Conservation (phyloP, 2,113 vertebrate species). For the Perognathus longimembris region DNA sequence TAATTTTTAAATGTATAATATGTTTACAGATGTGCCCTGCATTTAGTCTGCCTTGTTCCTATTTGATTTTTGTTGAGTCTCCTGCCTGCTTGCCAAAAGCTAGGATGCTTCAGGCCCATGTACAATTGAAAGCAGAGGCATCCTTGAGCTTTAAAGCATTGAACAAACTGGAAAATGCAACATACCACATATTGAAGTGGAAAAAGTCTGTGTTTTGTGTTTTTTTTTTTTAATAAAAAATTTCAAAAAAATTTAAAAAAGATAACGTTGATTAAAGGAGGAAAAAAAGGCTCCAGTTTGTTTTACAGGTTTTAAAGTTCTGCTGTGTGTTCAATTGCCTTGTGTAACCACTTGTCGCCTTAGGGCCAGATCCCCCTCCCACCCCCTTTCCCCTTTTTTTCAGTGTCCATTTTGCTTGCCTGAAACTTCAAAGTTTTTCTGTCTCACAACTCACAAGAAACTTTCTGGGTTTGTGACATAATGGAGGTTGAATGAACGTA, state of each 20-base stretch:
- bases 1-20: slow-evolving; percentile 86
- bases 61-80: slow-evolving; percentile 84
- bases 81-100: slow-evolving; percentile 89
- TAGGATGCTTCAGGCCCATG: slow-evolving; percentile 78
- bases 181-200: slow-evolving; percentile 81
- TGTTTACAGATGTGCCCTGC: slow-evolving; percentile 88
- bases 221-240: slow-evolving; percentile 73
- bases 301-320: slow-evolving; percentile 89
- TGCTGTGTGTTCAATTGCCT: slow-evolving; percentile 88
- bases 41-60: slow-evolving; percentile 83
- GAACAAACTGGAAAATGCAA: slow-evolving; percentile 87
- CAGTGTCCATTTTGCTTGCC: slow-evolving; percentile 80
- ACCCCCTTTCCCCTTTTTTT: slow-evolving; percentile 11
- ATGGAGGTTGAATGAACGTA: slow-evolving; percentile 70
- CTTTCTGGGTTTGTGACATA: slow-evolving; percentile 49
- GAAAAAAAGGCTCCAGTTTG: slow-evolving; percentile 86
- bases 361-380: slow-evolving; percentile 85
- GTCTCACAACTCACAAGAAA: slow-evolving; percentile 67
- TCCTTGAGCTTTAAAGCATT: slow-evolving; percentile 89
- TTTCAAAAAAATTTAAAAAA: slow-evolving; percentile 68
- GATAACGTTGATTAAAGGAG: slow-evolving; percentile 72
- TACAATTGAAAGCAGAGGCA: slow-evolving; percentile 75
- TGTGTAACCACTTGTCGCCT: slow-evolving; percentile 89
- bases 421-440: slow-evolving; percentile 77
- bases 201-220: slow-evolving; percentile 77